A percentile compares a stretch with the other conserved stretches of the same genome.
These are phyloP conservation scores for Drosophila yakuba DNA, from an alignment of 1,140 invertebrate species.

Conservation along the genomic window DNA sequence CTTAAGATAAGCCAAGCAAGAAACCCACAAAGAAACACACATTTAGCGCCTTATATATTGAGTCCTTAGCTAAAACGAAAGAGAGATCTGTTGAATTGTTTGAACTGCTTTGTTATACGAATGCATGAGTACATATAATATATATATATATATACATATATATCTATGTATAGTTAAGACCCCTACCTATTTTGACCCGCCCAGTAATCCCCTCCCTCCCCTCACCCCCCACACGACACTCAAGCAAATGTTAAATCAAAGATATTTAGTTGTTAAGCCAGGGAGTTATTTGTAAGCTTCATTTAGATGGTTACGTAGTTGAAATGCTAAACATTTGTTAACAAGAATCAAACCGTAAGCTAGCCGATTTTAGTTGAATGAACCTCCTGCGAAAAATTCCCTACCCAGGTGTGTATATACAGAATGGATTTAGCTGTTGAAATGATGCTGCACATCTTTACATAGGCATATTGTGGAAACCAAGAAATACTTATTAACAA, in stretches of 20 bases:
- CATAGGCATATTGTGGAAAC: slow-evolving; percentile 24
- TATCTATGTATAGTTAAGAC: background rate
- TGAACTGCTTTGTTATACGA: slow-evolving; percentile 57
- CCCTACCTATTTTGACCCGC: background rate
- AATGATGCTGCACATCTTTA: slow-evolving; percentile 24
- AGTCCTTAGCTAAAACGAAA: slow-evolving; percentile 67
- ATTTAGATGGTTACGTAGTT: slow-evolving; percentile 37
- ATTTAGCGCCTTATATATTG: slow-evolving; percentile 74
- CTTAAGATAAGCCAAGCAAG: slow-evolving; percentile 24
- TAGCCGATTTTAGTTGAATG: slow-evolving; percentile 54
- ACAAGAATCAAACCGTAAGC: slow-evolving; percentile 22
- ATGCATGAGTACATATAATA: slow-evolving; percentile 19
- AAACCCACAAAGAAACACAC: slow-evolving; percentile 29
- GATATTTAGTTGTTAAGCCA: slow-evolving; percentile 64
- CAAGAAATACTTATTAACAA: slow-evolving; percentile 39
- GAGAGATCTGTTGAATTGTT: slow-evolving; percentile 64
- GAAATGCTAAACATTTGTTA: slow-evolving; percentile 43
- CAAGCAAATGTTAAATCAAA: slow-evolving; percentile 80
- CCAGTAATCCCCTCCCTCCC: background rate
- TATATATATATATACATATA: slow-evolving; percentile 31
- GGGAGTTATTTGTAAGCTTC: slow-evolving; percentile 24
- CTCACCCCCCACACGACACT: slow-evolving; percentile 39
- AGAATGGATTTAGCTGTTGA: slow-evolving; percentile 18
- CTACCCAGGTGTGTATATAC: slow-evolving; percentile 34
- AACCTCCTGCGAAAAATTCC: background rate